Percentiles rank a stretch among this genome's conserved stretches.
These are phyloP conservation scores for Agonum fuliginosum DNA, from an alignment of 2,888 invertebrate genomes.

Conservation along the genomic window DNA sequence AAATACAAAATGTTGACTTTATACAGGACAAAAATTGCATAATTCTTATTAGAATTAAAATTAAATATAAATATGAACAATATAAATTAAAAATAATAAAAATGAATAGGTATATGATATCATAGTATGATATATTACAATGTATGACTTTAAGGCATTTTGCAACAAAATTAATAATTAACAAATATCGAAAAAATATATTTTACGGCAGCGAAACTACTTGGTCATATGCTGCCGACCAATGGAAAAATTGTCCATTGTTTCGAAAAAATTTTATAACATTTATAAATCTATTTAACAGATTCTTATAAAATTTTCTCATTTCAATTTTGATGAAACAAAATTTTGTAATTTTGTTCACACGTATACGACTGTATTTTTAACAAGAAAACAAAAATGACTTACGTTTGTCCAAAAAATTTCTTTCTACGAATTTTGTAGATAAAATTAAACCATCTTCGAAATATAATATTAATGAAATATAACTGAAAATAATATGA, in stretches of 20 bases:
- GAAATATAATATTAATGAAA: not conserved
- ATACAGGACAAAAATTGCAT: slow-evolving; percentile 39
- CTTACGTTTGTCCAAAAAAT: not conserved
- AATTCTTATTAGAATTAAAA: slow-evolving; percentile 25
- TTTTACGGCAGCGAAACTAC: too few relatives aligned
- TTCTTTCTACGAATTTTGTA: not conserved
- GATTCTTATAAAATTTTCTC: slow-evolving; percentile 20
- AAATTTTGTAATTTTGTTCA: slow-evolving; percentile 33
- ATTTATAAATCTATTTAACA: slow-evolving; percentile 17
- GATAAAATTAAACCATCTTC: not conserved
- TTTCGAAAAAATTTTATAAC: too few relatives aligned
- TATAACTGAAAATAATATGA: slow-evolving; percentile 38
- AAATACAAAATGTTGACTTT: slow-evolving; percentile 37
- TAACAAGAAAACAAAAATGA: slow-evolving; percentile 20
- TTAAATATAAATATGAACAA: slow-evolving; percentile 43
- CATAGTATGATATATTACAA: slow-evolving; percentile 36
- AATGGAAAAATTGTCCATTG: too few relatives aligned
- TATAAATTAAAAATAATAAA: slow-evolving; percentile 41
- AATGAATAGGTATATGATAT: not conserved
- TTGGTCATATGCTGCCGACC: too few relatives aligned
- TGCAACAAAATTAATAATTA: slow-evolving; percentile 29
- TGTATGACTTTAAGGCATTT: slow-evolving; percentile 22
- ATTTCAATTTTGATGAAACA: slow-evolving; percentile 16
- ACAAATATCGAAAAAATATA: slow-evolving; percentile 31
- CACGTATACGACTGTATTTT: slow-evolving; percentile 31